Evolutionary conservation across 2,888 invertebrate genomes (phyloP).

Genomic region (Eugnorisma glareosa): DNA sequence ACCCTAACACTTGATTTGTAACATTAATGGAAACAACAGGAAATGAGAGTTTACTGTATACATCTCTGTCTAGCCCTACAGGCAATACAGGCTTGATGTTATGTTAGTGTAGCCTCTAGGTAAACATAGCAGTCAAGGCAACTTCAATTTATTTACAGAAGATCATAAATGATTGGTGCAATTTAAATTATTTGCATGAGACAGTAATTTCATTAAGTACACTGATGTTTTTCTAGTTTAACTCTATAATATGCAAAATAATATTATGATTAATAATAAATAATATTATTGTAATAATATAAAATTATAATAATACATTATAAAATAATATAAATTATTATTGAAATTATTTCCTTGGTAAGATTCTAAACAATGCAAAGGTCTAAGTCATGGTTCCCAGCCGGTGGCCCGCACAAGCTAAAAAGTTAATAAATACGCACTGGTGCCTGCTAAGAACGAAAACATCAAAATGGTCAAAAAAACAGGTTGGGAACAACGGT

Average conservation of each 20-base stretch:
- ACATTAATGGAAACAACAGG: not conserved
- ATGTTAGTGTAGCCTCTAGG: not conserved
- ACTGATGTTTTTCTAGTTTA: not conserved
- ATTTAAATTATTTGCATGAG: slow-evolving; percentile 28
- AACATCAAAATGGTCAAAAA: not conserved
- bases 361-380: no score
- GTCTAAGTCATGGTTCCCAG: no score
- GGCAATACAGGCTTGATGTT: not conserved
- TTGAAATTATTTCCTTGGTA: no score
- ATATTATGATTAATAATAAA: no score
- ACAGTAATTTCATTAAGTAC: not conserved
- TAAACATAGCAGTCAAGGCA: slow-evolving; percentile 16
- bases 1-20: no score
- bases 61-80: not conserved
- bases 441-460: not conserved
- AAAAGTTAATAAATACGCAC: not conserved
- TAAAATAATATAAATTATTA: no score
- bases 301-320: no score
- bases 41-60: not conserved
- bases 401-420: not conserved
- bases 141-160: slow-evolving; percentile 20
- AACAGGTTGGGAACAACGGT: not conserved
- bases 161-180: slow-evolving; percentile 20
- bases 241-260: not conserved
- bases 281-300: no score